Evolutionary conservation across 2,888 invertebrate genomes (phyloP), one percentile per base, ranked within the genome.

Genomic region (Siphlonurus alternatus): DNA sequence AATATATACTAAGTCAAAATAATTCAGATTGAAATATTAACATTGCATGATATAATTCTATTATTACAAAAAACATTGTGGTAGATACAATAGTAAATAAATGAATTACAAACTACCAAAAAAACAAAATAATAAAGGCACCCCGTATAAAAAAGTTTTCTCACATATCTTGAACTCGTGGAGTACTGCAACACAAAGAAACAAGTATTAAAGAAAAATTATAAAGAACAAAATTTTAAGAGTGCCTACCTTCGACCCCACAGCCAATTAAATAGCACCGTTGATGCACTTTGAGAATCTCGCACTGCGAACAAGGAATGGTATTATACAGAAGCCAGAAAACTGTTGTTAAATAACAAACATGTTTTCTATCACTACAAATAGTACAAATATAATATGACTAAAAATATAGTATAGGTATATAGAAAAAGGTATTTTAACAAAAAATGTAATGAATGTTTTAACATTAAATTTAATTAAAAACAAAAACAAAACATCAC

Each of bases 251-350:
- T 86, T 73, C 83, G 86, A 67, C 89, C 89, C 82, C 88, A 84
- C 66, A 89, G 78, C 89, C 89, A 89, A 76, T 89, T 88, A 68
- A 89, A 76, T 61, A 90, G 81, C 67, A 87, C 86, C 68, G 87
- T 87, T 65, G 89, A 85, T 25, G 89, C 86, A 73, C 88, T 88
- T 75, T 89, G 88, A 62, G 85, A 83, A 72, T 87, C 85, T 71
- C 88, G 86, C 70, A 87, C 89, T 89, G 38, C 38, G 38, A 38
- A 38, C 38, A 38, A 5, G n/a, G n/a, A n/a, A n/a, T n/a, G n/a
- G n/a, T n/a, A n/a, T n/a, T n/a, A n/a, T n/a, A n/a, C n/a, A n/a
- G n/a, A n/a, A n/a, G n/a, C n/a, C n/a, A n/a, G n/a, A n/a, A n/a
- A n/a, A n/a, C n/a, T n/a, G n/a, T n/a, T n/a, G n/a, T n/a, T n/a